Evolutionary conservation across 2,888 invertebrate species (phyloP), one percentile per base, ranked within the genome.

Genomic region (Hirtodrosophila trivittata): DNA sequence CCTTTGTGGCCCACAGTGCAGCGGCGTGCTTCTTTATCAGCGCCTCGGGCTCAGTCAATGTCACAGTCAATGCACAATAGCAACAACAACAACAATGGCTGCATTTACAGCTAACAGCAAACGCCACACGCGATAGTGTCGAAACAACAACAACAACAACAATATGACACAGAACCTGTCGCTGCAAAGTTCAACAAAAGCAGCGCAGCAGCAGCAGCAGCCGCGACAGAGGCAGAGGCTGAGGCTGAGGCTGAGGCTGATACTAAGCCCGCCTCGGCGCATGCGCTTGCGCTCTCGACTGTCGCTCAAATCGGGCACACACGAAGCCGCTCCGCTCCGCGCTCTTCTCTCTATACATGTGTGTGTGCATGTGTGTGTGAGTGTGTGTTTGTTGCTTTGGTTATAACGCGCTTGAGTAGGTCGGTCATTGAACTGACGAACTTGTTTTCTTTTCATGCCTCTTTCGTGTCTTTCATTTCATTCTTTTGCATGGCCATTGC

Each of bases 391-490:
- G 62, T 74, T 72, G 76, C 64, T 77, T 75, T 76, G 68, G 73
- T 75, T 77, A 77, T 77, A 88, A 77, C 87, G 87, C 89, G 90
- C 90, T 89, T 91, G 91, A 91, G 91, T 91, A 91, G 91, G 91
- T 91, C 91, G 91, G 91, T 90, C 90, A 88, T 91, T 91, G 89
- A 91, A 89, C 90, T 89, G 81, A 81, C 88, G 85, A 89, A 89
- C 89, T 89, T 89, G 88, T 87, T 88, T 87, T 78, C 76, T 75
- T 78, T 80, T 74, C 59, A 76, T 73, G 70, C 62, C 77, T 69
- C 70, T 63, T 30, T 21, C 32, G 50, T 43, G 54, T 63, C 57
- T 67, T 67, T 66, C 54, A 64, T 50, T 57, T 71, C 62, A 60
- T 74, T 67, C 68, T 76, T 60, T 63, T 58, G 75, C 68, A 57